phyloP scores from a whole-genome alignment of 2,888 invertebrate species.

The Linnaemya vulpina region DNA sequence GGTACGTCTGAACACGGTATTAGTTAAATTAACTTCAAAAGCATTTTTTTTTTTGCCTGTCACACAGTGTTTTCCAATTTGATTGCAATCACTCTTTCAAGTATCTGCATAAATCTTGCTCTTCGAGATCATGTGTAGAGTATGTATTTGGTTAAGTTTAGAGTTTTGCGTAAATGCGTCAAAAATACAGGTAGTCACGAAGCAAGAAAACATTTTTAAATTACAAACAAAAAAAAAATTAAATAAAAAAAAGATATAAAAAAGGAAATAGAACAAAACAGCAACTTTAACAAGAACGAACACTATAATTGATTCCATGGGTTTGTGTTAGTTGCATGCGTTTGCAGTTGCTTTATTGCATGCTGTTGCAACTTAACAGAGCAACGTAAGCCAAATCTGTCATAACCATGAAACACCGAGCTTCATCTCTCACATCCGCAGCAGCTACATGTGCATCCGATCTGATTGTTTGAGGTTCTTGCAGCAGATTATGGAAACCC shows the following conservation, averaged over 20 bases:
- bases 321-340: conserved; percentile 7
- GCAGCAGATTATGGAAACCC: neutral
- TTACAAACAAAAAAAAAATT: conserved; percentile 53
- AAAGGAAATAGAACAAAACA: conserved; percentile 2
- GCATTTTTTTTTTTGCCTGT: too few species aligned
- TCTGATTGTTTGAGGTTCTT: conserved; percentile 9
- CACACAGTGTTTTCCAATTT: neutral
- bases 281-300: conserved; percentile 21
- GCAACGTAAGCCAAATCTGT: conserved; percentile 46
- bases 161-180: conserved; percentile 69
- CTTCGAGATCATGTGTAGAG: neutral
- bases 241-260: neutral
- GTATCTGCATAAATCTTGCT: neutral
- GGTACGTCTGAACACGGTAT: too few species aligned
- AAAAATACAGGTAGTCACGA: conserved; percentile 71
- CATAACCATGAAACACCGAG: conserved; percentile 58
- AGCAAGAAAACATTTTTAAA: conserved; percentile 64
- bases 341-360: conserved; percentile 43
- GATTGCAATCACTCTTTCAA: conserved; percentile 3
- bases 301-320: conserved; percentile 52
- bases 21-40: too few species aligned
- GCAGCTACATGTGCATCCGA: neutral
- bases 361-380: conserved; percentile 36
- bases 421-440: conserved; percentile 5
- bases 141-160: conserved; percentile 8